Base-by-base conservation (phyloP, 92 coral and sea anemone genomes). In the Isaurus tuberculatus region DNA sequence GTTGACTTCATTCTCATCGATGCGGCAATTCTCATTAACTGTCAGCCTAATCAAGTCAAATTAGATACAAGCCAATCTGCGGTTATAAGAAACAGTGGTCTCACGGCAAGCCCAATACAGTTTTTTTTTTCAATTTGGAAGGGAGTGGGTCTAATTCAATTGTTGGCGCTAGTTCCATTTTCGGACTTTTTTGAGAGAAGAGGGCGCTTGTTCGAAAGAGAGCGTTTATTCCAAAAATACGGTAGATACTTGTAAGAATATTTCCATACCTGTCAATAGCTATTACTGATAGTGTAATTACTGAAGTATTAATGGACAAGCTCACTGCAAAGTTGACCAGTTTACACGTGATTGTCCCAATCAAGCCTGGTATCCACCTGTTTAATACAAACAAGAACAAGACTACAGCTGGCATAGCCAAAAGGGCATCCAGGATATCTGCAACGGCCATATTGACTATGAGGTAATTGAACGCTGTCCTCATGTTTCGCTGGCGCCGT, bases 401-500 rank as follows among this genome's bases (percentile, higher is more conserved):
- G 27, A 74, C 80, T 43, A 58, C 28, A 0, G 66, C 11, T 22
- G 80, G 80, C 65, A 74, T 74, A 28, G 80, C 66, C 30, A 51
- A 27, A 26, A 74, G 25, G 7, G 80, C 65, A 19, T 49, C 44
- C 2, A 74, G 46, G 14, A 74, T 74, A 31, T 74, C 80, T 20
- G 80, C 80, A 1, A 22, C 80, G 20, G 80, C 80, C 79, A 73
- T 73, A 19, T 73, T 73, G 13, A 73, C 64, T 25, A 73, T 73
- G 22, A 73, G 79, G 37, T 49, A 74, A 64, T 74, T 74, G 44
- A 74, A 48, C 28, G 80, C 80, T 9, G 80, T 49, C 42, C 65
- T 74, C 80, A 51, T 74, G 65, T 51, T 53, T 27, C 58, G 80
- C 65, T 74, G 80, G 42, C 67, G 65, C 17, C 80, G 58, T 10